Conservation (phyloP, 2,888 invertebrate species). For the Epirrhoe tristata region DNA sequence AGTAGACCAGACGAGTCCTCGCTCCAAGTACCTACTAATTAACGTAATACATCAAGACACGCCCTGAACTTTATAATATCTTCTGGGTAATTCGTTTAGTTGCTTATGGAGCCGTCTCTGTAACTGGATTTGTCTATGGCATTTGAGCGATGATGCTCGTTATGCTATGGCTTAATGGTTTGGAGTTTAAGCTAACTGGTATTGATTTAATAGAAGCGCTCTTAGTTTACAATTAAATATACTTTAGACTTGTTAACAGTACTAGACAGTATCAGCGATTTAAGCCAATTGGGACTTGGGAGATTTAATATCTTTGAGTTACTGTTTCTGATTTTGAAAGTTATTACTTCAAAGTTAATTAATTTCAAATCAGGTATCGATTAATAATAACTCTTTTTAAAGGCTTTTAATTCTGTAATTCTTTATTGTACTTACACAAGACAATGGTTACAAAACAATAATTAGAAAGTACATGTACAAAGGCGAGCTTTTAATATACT, state of each 20-base stretch:
- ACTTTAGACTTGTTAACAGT: not conserved
- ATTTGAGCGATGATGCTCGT: conserved; percentile 25
- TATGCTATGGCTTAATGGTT: conserved; percentile 6
- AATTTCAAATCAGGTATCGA: no score
- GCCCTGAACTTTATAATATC: conserved; percentile 43
- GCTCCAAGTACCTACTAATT: conserved; percentile 53
- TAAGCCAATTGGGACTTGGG: not conserved
- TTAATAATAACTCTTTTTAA: no score
- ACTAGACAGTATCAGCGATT: not conserved
- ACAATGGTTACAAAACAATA: no score
- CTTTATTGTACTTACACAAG: no score
- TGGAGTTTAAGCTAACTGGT: not conserved
- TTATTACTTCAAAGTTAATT: no score
- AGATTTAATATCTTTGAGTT: no score
- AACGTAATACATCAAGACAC: conserved; percentile 60
- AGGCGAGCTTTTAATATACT: no score
- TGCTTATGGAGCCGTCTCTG: conserved; percentile 33
- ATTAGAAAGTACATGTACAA: no score
- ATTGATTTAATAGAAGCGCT: not conserved
- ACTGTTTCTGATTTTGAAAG: no score
- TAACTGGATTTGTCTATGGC: conserved; percentile 38
- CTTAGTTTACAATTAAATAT: not conserved
- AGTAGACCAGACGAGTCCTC: conserved; percentile 13
- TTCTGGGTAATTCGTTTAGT: conserved; percentile 40
- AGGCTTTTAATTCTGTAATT: no score